Base-by-base conservation (phyloP, 2,113 vertebrate genomes). In the Gnathonemus longibarbis region DNA sequence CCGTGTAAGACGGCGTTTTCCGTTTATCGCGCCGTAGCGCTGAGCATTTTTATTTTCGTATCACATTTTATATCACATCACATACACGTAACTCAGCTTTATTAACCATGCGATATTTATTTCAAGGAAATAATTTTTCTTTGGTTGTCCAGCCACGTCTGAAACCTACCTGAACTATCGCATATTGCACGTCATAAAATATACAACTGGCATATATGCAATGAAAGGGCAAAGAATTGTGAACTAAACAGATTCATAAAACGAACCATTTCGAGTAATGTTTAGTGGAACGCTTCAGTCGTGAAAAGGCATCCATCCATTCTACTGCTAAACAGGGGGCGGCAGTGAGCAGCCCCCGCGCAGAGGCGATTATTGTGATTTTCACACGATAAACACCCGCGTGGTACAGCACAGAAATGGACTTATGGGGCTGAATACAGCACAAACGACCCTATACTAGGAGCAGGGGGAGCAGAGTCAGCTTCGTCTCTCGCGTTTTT, bases 371-470 rank as follows among this genome's bases (percentile, higher is more conserved):
- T 70, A 70, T 27, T 31, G 10, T 42, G 31, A 42, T 19, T 80
- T 80, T 80, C 15, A 80, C 74, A 7, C 74, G 15, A 80, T 13
- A 46, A 48, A 84, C 24, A 84, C 9, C 74, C 39, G 77, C 77
- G 77, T 83, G 10, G 19, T 6, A 49, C 8, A 4, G 45, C 46
- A 27, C 10, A 31, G n/a, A 31, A 70, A 70, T 58, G 31, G 27
- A 87, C 21, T 83, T 84, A 46, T 86, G 50, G 45, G 50, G 62
- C 74, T 50, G 89, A 93, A 70, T 13, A 4, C 62, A 70, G 94
- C 94, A 92, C 94, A 94, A 94, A 93, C 94, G 90, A 90, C 91
- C 88, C 90, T 92, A 91, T 93, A 92, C 92, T 92, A 92, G 91
- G 92, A 91, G 93, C 93, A 92, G 85, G 90, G 91, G 87, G 87